phyloP scores from a whole-genome alignment of 2,797 vertebrate genomes.

The Argya squamiceps region DNA sequence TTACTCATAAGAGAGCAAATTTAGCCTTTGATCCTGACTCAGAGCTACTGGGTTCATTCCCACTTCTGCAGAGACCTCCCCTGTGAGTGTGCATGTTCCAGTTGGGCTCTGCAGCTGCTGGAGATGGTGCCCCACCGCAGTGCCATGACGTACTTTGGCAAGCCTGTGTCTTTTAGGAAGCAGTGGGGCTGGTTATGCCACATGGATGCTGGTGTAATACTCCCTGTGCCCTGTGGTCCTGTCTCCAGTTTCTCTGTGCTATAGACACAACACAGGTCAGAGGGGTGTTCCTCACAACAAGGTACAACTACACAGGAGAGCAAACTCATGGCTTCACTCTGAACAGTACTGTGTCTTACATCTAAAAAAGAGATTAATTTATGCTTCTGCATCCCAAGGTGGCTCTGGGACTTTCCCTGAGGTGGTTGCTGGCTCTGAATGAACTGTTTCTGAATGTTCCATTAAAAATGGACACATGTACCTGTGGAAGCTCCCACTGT shows the following conservation, averaged over 20 bases:
- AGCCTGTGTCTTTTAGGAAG: background rate
- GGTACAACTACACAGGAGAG: background rate
- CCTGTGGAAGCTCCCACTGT: background rate
- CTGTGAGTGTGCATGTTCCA: background rate
- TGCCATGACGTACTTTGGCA: background rate
- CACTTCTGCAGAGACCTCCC: constrained; percentile 20
- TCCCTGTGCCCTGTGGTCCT: background rate
- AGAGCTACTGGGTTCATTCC: background rate
- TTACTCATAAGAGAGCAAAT: background rate
- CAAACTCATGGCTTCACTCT: background rate
- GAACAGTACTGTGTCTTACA: background rate
- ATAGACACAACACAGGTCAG: background rate
- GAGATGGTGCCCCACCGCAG: accelerated
- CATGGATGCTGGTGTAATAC: background rate
- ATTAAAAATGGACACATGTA: background rate
- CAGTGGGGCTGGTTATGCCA: background rate
- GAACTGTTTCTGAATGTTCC: background rate
- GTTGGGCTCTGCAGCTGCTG: background rate
- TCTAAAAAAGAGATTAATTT: background rate
- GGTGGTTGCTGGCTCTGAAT: background rate
- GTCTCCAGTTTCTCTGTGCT: background rate
- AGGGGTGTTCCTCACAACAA: background rate
- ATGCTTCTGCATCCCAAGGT: background rate
- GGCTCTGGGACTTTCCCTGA: background rate
- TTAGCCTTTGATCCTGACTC: background rate